Evolutionary conservation across 1,140 invertebrate genomes (phyloP).

Genomic region (Drosophila asahinai): DNA sequence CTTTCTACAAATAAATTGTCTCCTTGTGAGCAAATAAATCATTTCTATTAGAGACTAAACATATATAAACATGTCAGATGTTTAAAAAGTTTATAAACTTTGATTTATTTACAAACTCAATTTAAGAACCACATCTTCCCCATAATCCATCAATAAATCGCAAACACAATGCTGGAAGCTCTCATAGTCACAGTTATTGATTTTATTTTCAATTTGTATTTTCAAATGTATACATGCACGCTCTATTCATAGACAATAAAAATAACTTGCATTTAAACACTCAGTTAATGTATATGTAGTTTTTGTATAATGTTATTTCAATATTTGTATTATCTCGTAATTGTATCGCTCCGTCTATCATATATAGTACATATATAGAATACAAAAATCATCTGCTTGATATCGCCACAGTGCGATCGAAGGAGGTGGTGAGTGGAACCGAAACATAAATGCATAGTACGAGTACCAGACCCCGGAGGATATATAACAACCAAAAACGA

Average conservation of each 20-base stretch:
- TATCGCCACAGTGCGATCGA: constrained; percentile 19
- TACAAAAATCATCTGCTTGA: constrained; percentile 42
- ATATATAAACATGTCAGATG: no score
- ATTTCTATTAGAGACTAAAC: no score
- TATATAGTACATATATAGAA: constrained; percentile 48
- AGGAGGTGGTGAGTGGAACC: constrained; percentile 6
- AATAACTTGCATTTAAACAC: constrained; percentile 67
- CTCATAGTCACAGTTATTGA: constrained; percentile 30
- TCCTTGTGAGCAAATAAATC: no score
- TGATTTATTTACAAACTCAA: no score
- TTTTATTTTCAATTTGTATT: constrained; percentile 21
- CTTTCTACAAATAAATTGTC: no score
- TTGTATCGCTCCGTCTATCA: constrained; percentile 11
- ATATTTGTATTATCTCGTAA: constrained; percentile 31
- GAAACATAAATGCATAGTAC: constrained; percentile 31
- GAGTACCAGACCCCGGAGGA: neutral
- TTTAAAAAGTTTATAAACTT: no score
- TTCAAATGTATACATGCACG: constrained; percentile 36
- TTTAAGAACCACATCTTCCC: neutral
- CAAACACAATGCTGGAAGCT: neutral
- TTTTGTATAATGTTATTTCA: constrained; percentile 33
- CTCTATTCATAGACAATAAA: constrained; percentile 68
- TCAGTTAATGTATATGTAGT: constrained; percentile 47
- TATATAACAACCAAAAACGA: constrained; percentile 3
- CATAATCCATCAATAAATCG: neutral